These are phyloP conservation scores for Sinelater perroti DNA, from an alignment of 2,888 invertebrate species.

Conservation along the genomic window DNA sequence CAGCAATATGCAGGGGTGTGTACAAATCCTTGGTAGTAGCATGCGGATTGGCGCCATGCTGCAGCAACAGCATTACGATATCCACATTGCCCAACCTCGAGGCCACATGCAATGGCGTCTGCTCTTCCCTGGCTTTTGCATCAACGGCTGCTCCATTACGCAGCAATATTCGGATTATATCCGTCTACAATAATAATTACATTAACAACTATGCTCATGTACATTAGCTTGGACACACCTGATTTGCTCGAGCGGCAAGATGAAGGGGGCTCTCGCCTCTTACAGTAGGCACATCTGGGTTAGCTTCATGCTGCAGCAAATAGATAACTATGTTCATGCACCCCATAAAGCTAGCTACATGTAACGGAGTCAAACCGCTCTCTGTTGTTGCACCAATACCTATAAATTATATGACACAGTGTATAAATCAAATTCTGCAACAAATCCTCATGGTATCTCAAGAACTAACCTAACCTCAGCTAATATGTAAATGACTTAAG, in stretches of 20 bases:
- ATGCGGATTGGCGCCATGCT: constrained; percentile 91
- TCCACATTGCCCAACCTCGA: constrained; percentile 95
- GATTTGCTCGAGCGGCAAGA: constrained; percentile 95
- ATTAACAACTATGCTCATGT: background rate
- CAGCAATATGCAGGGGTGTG: constrained; percentile 95
- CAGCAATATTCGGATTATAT: constrained; percentile 93
- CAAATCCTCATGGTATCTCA: too few species aligned
- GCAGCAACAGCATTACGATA: constrained; percentile 91
- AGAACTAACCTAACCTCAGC: constrained; percentile 89
- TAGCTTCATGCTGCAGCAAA: constrained; percentile 91
- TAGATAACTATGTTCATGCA: constrained; percentile 99
- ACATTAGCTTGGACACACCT: constrained; percentile 60
- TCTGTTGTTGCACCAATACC: constrained; percentile 76
- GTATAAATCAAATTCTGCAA: too few species aligned
- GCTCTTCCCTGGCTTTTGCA: constrained; percentile 82
- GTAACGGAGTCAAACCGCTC: constrained; percentile 92
- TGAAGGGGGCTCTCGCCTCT: constrained; percentile 97
- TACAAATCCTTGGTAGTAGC: constrained; percentile 94
- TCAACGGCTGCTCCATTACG: constrained; percentile 87
- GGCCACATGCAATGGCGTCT: constrained; percentile 97
- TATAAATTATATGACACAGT: too few species aligned
- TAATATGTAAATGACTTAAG: constrained; percentile 70
- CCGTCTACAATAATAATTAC: constrained; percentile 66
- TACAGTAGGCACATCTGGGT: constrained; percentile 93
- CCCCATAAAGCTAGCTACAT: constrained; percentile 99